Conservation (phyloP, 2,888 invertebrate species). For the Ectemnius continuus region DNA sequence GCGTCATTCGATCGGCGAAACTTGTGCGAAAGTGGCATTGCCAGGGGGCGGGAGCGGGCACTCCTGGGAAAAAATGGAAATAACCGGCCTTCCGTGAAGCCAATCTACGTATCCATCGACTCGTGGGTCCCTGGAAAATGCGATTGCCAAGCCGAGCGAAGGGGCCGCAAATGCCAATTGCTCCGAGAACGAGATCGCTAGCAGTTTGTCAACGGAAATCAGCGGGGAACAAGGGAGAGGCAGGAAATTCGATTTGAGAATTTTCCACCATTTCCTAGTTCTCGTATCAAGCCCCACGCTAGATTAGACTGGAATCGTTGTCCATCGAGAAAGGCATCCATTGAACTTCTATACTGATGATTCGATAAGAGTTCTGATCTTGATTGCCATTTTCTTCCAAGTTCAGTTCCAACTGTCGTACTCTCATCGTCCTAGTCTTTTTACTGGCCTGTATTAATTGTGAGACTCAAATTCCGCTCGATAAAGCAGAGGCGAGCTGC, state of each 20-base stretch:
- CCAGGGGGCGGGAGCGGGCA: neutral
- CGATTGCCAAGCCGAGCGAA: slow-evolving; percentile 29
- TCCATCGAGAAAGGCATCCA: neutral
- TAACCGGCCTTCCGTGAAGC: slow-evolving; percentile 39
- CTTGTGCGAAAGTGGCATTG: neutral
- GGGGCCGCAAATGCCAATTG: slow-evolving; percentile 47
- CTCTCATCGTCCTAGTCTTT: too few relatives aligned
- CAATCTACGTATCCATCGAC: slow-evolving; percentile 44
- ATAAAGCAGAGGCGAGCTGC: neutral
- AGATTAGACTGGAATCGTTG: slow-evolving; percentile 1
- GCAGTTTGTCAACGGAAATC: slow-evolving; percentile 48
- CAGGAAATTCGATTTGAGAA: slow-evolving; percentile 32
- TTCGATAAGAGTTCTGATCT: neutral
- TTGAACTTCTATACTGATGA: neutral
- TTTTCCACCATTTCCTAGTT: neutral
- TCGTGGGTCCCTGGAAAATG: slow-evolving; percentile 29
- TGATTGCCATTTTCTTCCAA: slow-evolving; percentile 1
- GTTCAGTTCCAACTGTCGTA: neutral
- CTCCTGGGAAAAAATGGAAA: slow-evolving; percentile 16
- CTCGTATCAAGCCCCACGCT: neutral
- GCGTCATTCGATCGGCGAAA: slow-evolving; percentile 44
- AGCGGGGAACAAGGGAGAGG: slow-evolving; percentile 16
- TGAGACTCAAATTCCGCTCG: neutral
- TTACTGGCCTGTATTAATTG: too few relatives aligned
- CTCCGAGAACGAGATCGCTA: slow-evolving; percentile 42